Base-by-base conservation (phyloP, 1,140 invertebrate species). In the Drosophila nasuta region DNA sequence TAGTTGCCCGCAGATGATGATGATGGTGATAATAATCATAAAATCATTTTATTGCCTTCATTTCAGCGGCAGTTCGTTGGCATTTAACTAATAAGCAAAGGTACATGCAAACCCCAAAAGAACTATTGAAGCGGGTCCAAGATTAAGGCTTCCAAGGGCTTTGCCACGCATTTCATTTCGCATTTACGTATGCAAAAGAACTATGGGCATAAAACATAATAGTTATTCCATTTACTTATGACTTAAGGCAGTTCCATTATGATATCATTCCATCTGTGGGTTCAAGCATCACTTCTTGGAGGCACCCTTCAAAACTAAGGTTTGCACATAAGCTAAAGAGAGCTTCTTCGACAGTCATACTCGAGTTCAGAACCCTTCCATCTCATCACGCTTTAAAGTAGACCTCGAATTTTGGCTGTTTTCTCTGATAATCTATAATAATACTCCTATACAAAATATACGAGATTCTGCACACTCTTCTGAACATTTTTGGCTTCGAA, bases 51-150 rank as follows among this genome's bases (percentile, higher is more conserved):
- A 77, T 74, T 59, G 6, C 70, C 70, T 49, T 63, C 62, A 77
- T 73, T 59, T 63, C 63, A 17, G 6, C 15, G 57, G n/a, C 45
- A 52, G 48, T 67, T 54, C 43, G 56, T 73, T 63, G 69, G 45
- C 75, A 77, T 77, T 77, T 77, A 77, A 74, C 75, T 77, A 77
- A 77, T 77, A 66, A 77, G 75, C 68, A 20, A 60, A 56, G 48
- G 45, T 15, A 58, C 25, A 38, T 10, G 43, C 25, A 38, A 58
- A 30, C 45, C 33, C 45, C 33, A 30, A n/a, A 35, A 57, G 52
- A 56, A 67, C 57, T 67, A 74, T 74, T 60, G 28, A 74, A 30
- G 60, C 7, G 13, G 3, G 11, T 30, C 33, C 35, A 15, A 5
- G 49, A 17, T 35, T 13, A 48, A 15, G 30, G 13, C 13, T n/a